phyloP scores from a whole-genome alignment of 2,888 invertebrate genomes.

The Tuta absoluta region DNA sequence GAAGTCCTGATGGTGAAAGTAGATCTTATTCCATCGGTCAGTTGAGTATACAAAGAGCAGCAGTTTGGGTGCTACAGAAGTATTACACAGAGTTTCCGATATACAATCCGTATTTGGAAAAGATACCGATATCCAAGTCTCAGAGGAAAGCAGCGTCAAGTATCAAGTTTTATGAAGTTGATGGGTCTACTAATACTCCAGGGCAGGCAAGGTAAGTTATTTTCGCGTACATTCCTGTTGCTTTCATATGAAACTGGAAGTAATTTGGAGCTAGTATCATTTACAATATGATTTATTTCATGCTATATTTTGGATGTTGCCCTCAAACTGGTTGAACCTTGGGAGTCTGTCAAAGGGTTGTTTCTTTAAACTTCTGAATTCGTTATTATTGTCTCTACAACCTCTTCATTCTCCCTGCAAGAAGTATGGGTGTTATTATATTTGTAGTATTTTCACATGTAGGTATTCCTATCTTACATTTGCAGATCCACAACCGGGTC shows the following conservation, averaged over 20 bases:
- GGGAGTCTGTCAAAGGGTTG: too few relatives aligned
- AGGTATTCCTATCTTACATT: background rate
- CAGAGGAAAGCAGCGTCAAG: conserved; percentile 89
- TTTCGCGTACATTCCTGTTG: background rate
- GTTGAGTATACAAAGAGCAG: conserved; percentile 96
- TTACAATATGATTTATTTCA: too few relatives aligned
- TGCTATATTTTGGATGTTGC: too few relatives aligned
- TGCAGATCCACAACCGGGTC: conserved; percentile 61
- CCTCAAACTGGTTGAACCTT: too few relatives aligned
- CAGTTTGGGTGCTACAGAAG: conserved; percentile 95
- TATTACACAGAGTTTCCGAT: conserved; percentile 98
- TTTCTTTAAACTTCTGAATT: too few relatives aligned
- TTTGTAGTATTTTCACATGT: background rate
- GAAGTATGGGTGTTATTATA: too few relatives aligned
- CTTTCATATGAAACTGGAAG: background rate
- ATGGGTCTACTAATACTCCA: conserved; percentile 87
- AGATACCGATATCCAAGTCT: conserved; percentile 92
- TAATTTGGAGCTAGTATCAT: too few relatives aligned
- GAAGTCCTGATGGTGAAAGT: conserved; percentile 97
- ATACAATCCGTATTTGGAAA: conserved; percentile 97
- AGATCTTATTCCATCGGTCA: conserved; percentile 93
- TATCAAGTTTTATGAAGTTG: conserved; percentile 99
- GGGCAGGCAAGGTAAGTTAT: conserved; percentile 83
- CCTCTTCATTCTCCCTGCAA: too few relatives aligned
- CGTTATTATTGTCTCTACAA: too few relatives aligned